These are phyloP conservation scores for Emmelina monodactyla DNA, from an alignment of 2,888 invertebrate species.

Conservation along the genomic window DNA sequence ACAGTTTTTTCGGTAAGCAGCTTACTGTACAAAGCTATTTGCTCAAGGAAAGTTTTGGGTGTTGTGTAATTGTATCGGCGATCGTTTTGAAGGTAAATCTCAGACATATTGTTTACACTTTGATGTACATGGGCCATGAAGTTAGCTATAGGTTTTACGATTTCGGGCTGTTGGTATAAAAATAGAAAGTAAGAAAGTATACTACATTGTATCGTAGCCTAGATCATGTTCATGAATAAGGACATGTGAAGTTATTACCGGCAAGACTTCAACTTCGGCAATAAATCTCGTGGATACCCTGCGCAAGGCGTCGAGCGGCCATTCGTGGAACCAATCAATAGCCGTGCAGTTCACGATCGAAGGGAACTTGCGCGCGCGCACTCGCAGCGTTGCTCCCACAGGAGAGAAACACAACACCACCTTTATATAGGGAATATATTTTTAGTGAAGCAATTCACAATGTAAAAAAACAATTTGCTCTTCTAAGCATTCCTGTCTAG, in stretches of 20 bases:
- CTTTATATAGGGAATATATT: constrained; percentile 20
- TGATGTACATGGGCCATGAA: constrained; percentile 94
- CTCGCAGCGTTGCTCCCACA: constrained; percentile 86
- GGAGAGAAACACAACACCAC: constrained; percentile 94
- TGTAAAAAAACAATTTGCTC: not conserved
- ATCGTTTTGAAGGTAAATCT: constrained; percentile 82
- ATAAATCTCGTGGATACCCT: constrained; percentile 89
- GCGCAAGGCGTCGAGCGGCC: constrained; percentile 90
- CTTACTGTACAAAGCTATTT: constrained; percentile 83
- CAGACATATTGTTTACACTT: constrained; percentile 86
- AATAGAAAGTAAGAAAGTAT: constrained; percentile 2
- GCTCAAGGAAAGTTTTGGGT: constrained; percentile 94
- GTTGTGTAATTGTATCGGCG: constrained; percentile 95
- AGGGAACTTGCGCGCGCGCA: constrained; percentile 91
- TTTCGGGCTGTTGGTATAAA: constrained; percentile 40
- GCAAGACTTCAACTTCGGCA: constrained; percentile 76
- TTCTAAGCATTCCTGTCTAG: too few species aligned
- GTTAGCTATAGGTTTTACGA: constrained; percentile 73
- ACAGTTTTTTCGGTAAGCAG: constrained; percentile 71
- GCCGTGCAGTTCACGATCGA: constrained; percentile 92
- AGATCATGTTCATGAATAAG: not conserved
- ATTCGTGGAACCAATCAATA: constrained; percentile 97
- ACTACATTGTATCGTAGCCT: not conserved
- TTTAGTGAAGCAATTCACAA: not conserved
- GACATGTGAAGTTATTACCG: too few species aligned